A percentile compares a stretch with the other conserved stretches of the same genome.
These are phyloP conservation scores for Drosophila birchii DNA, from an alignment of 2,888 invertebrate genomes.

Conservation along the genomic window DNA sequence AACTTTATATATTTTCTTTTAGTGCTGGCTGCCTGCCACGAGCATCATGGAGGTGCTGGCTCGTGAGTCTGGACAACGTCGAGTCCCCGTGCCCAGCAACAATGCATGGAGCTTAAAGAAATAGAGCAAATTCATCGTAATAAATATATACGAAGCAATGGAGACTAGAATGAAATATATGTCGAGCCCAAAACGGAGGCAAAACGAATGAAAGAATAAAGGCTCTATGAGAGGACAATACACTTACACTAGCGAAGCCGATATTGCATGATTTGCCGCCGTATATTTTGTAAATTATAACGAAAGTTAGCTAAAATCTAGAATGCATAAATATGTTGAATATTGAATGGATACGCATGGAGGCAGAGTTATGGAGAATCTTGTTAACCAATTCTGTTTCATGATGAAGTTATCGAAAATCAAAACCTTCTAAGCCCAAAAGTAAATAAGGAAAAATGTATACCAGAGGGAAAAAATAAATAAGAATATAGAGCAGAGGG, in stretches of 20 bases:
- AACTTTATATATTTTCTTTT: conserved; percentile 76
- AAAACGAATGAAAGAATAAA: not conserved
- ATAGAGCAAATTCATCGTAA: conserved; percentile 48
- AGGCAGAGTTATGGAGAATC: conserved; percentile 24
- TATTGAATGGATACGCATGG: conserved; percentile 33
- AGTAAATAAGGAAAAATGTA: conserved; percentile 32
- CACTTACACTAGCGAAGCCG: conserved; percentile 6
- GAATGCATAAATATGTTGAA: conserved; percentile 38
- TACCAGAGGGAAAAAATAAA: conserved; percentile 34
- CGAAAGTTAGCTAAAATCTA: conserved; percentile 37
- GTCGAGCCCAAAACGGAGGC: conserved; percentile 2
- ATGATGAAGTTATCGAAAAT: conserved; percentile 69
- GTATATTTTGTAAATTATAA: conserved; percentile 45
- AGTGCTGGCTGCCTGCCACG: conserved; percentile 96
- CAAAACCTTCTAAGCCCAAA: conserved; percentile 51
- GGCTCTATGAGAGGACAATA: conserved; percentile 42
- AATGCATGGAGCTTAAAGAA: conserved; percentile 84
- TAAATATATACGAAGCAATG: not conserved
- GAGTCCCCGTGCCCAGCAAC: conserved; percentile 91
- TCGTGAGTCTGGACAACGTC: conserved; percentile 91
- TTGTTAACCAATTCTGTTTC: conserved; percentile 69
- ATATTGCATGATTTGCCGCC: conserved; percentile 16
- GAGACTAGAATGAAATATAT: conserved; percentile 1
- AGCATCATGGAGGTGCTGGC: conserved; percentile 93
- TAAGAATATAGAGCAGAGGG: conserved; percentile 21